Evolutionary conservation across 2,888 invertebrate genomes (phyloP), one percentile per base, ranked within the genome.

Genomic region (Chironomus tentans): DNA sequence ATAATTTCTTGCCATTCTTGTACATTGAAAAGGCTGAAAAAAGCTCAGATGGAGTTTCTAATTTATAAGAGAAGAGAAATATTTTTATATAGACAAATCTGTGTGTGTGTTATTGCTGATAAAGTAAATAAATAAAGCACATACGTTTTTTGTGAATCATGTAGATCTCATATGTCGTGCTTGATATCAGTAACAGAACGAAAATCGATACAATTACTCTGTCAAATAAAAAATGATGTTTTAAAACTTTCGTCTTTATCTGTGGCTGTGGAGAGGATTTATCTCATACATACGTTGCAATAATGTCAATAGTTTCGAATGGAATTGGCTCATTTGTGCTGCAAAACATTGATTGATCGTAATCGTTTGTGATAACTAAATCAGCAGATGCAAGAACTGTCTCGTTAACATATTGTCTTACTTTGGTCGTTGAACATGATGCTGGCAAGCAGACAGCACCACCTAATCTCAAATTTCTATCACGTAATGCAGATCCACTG

Each of bases 1-100:
- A 82, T 70, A 86, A 81, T 78, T 83, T 85, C 38, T 81, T 82
- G 2, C 83, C 83, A 80, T 86, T 86, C 5, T 83, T 81, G 15
- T 83, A 80, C 10, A 84, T 81, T 1, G 85, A 86, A 78, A 86
- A 86, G 5, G 83, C 80, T n/a, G 81, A 10, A 28, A 79, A 79
- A 2, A 82, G 28, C 15, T 68, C 28, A 76, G 0, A 80, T 80
- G 4, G 78, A 80, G 47, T 81, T 82, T 15, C 80, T 79, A n/a
- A 1, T 38, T 38, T 38, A 10, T 38, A 4, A n/a, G 50, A n/a
- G 50, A 50, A n/a, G n/a, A 50, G n/a, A 50, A 15, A 50, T 2
- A n/a, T 5, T 3, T 82, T 82, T 75, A 13, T 68, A 2, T 13
- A 12, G 22, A 62, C 3, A 62, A 7, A 15, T n/a, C n/a, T 56